phyloP scores from a whole-genome alignment of 2,797 vertebrate species.

The Pangasius larnaudii region DNA sequence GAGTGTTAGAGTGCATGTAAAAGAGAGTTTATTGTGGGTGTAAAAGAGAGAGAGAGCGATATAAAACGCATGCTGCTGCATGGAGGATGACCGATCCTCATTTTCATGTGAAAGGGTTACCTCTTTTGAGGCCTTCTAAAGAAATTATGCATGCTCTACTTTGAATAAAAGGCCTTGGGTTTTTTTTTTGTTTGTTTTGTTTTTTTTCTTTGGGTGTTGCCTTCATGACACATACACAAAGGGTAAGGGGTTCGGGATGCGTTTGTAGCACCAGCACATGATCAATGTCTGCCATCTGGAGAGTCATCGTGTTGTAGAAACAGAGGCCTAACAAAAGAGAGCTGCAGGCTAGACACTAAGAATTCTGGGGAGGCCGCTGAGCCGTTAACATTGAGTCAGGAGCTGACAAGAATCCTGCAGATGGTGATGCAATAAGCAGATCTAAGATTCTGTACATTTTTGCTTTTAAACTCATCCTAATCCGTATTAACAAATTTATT shows the following conservation, averaged over 20 bases:
- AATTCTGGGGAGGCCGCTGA: not conserved
- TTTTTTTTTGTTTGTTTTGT: conserved; percentile 16
- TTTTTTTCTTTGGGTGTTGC: conserved; percentile 20
- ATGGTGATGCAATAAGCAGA: not conserved
- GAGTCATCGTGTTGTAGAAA: conserved; percentile 22
- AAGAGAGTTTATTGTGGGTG: not conserved
- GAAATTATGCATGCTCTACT: conserved; percentile 73
- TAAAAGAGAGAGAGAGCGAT: not conserved
- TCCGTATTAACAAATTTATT: not conserved
- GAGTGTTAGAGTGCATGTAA: not conserved
- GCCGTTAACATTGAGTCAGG: not conserved
- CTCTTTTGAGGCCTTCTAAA: conserved; percentile 70
- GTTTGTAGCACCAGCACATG: conserved; percentile 27
- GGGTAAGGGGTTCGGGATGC: conserved; percentile 3
- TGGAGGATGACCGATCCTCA: conserved; percentile 59
- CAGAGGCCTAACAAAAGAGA: not conserved
- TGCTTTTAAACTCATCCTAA: not conserved
- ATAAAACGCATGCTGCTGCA: conserved; percentile 33
- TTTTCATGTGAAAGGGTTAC: conserved; percentile 77
- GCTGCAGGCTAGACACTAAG: conserved; percentile 7
- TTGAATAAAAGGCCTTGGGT: conserved; percentile 52
- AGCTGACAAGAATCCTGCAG: not conserved
- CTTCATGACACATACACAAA: conserved; percentile 17
- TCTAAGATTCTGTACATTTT: not conserved
- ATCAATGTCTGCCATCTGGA: conserved; percentile 60